Base-by-base conservation (phyloP, 2,797 vertebrate species). In the Anas acuta region DNA sequence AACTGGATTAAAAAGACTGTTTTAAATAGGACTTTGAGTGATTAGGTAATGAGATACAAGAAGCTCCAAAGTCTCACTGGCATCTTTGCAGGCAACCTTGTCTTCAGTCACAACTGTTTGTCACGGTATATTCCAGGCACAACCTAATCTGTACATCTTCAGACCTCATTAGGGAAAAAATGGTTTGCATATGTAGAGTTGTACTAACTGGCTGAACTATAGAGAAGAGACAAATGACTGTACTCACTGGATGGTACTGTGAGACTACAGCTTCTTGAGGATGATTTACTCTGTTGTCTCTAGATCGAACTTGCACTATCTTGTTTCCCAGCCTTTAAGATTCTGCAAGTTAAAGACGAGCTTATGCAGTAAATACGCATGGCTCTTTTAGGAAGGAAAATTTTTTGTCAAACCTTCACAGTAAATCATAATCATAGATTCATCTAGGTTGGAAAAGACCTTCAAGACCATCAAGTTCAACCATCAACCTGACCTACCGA, bases 101-200 rank as follows among this genome's bases (percentile, higher is more conserved):
- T 19, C 41, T 73, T 77, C 70, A 51, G 18, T 47, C 41, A 65
- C 39, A 5, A 7, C 33, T 87, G 33, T 6, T 56, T 57, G 64
- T 35, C 30, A 39, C 2, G 6, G 58, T 20, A 78, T 17, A 12
- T 37, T 57, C 35, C 28, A 61, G 23, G 22, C n/a, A 91, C 47
- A 51, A 54, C 5, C 22, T 28, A 30, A 15, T 37, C 30, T 56
- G 37, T 9, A 62, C 13, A 30, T 22, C 33, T 33, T 58, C 26
- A 73, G 57, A 11, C 21, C 18, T 77, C 21, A 54, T 56, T 37
- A 65, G 30, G 18, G 43, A 21, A 82, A 82, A 65, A 35, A 5
- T 1, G 6, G 9, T 47, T 84, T 41, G 19, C 0, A 0, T 5
- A 5, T 1, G 0, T 26, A 35, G 25, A 64, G 6, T 22, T 76